Percentiles rank a stretch among this genome's conserved stretches.
phyloP scores from a whole-genome alignment of 2,888 invertebrate species.

The Falcaria lacertinaria region DNA sequence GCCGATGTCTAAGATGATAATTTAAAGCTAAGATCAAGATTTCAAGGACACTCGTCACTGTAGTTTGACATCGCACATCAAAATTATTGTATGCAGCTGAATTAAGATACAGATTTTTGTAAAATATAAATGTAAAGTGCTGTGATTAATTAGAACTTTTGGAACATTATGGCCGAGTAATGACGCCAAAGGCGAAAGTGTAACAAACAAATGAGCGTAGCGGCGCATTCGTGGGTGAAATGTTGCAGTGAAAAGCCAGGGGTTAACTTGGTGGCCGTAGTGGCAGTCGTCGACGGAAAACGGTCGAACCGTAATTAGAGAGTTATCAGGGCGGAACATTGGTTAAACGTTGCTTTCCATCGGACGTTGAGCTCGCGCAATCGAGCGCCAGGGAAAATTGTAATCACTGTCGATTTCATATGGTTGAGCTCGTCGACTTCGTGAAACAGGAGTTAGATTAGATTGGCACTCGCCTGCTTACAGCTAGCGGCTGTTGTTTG shows the following conservation, averaged over 20 bases:
- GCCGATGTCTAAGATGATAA: no score
- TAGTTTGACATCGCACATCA: no score
- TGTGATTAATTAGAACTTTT: constrained; percentile 34
- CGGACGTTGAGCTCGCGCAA: constrained; percentile 75
- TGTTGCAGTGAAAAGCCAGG: constrained; percentile 66
- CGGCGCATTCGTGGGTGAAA: constrained; percentile 59
- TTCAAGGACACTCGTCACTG: no score
- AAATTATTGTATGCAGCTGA: no score
- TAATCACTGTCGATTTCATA: constrained; percentile 79
- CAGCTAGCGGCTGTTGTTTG: no score
- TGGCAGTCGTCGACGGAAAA: constrained; percentile 74
- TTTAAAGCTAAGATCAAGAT: no score
- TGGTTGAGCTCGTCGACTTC: constrained; percentile 57
- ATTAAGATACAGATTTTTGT: no score
- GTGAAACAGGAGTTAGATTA: constrained; percentile 33
- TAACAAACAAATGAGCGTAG: constrained; percentile 56
- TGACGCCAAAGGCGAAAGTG: constrained; percentile 64
- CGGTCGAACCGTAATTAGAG: constrained; percentile 71
- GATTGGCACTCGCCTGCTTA: no score
- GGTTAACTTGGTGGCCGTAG: constrained; percentile 63
- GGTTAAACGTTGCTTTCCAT: constrained; percentile 79
- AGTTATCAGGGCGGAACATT: constrained; percentile 78
- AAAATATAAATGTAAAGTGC: constrained; percentile 26
- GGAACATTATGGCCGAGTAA: constrained; percentile 31
- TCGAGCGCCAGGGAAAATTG: constrained; percentile 74